A percentile compares a stretch with the other conserved stretches of the same genome.
phyloP scores from a whole-genome alignment of 2,113 vertebrate species.

The Oreochromis niloticus region DNA sequence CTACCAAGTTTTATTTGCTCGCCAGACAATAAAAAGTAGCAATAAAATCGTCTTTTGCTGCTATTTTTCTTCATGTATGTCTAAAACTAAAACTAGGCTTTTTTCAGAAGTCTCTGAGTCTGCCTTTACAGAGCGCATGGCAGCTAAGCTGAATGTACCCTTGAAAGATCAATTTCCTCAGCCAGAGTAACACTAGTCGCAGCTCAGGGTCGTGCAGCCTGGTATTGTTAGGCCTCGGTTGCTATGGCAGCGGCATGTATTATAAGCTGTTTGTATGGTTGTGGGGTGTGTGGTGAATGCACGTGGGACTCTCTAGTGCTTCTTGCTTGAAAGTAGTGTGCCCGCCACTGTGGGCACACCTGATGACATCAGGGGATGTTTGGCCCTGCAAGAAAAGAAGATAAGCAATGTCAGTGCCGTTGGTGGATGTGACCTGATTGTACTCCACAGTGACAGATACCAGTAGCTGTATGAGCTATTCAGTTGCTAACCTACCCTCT shows the following conservation, averaged over 20 bases:
- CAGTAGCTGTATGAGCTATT: background rate
- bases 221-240: constrained; percentile 46
- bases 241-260: constrained; percentile 41
- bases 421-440: background rate
- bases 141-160: constrained; percentile 3
- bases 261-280: constrained; percentile 2
- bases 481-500: background rate
- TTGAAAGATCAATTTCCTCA: constrained; percentile 41
- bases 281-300: background rate
- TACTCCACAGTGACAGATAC: background rate
- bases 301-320: background rate
- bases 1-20: constrained; percentile 17
- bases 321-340: background rate
- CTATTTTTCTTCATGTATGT: background rate
- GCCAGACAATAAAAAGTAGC: background rate
- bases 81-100: background rate
- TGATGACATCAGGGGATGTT: background rate
- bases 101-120: background rate
- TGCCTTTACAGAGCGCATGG: background rate
- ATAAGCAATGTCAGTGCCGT: background rate
- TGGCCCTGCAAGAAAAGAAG: background rate
- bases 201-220: constrained; percentile 22
- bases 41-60: background rate
- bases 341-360: background rate
- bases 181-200: constrained; percentile 25